Percentiles rank a stretch among this genome's conserved stretches.
Evolutionary conservation across 2,888 invertebrate species (phyloP).

Genomic region (Orthosia gracilis): DNA sequence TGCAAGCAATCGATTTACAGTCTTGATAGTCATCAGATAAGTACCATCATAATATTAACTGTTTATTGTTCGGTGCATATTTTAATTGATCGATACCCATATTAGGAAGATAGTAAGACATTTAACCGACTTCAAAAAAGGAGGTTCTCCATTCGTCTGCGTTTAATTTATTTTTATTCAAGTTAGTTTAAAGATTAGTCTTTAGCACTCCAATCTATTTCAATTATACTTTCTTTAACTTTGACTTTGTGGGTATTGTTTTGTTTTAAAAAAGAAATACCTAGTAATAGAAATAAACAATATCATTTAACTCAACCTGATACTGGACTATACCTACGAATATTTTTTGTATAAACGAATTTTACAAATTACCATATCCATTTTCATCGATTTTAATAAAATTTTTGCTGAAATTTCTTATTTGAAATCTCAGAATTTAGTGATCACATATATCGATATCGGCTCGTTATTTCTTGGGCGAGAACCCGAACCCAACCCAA

Average conservation of each 20-base stretch:
- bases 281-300: too few relatives aligned
- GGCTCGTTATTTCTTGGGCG: too few relatives aligned
- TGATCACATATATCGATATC: neutral
- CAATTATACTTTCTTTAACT: too few relatives aligned
- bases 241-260: too few relatives aligned
- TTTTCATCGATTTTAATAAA: neutral
- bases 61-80: constrained; percentile 8
- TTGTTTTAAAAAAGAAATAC: too few relatives aligned
- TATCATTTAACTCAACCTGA: too few relatives aligned
- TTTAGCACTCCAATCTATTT: neutral
- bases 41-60: neutral
- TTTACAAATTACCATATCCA: neutral
- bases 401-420: neutral
- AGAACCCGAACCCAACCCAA: too few relatives aligned
- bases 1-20: neutral
- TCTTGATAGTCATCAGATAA: neutral
- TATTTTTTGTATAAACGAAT: too few relatives aligned
- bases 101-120: neutral
- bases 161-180: neutral
- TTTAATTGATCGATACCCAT: constrained; percentile 1
- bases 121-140: neutral
- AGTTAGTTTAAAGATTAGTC: neutral
- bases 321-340: too few relatives aligned
- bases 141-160: too few relatives aligned
- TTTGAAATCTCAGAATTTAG: neutral